A percentile compares a stretch with the other conserved stretches of the same genome.
Evolutionary conservation across 2,888 invertebrate genomes (phyloP).

Genomic region (Lasioglossum calceatum): DNA sequence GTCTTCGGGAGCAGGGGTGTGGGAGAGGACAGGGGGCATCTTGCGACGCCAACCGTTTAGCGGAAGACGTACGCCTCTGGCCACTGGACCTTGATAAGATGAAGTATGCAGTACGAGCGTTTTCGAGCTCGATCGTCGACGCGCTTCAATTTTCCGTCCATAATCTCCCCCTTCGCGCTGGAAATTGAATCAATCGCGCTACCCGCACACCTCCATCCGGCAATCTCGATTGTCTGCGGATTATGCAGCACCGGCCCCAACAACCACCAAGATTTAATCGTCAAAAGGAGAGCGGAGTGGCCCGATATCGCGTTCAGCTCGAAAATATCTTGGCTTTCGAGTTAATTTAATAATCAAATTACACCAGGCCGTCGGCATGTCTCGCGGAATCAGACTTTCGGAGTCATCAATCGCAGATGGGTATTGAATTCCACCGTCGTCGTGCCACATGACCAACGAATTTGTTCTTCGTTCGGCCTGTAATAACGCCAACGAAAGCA

Average conservation of each 20-base stretch:
- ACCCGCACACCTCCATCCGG: constrained; percentile 36
- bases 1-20: neutral
- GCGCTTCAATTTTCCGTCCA: constrained; percentile 49
- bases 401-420: neutral
- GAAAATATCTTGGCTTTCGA: neutral
- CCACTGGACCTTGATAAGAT: constrained; percentile 39
- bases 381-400: neutral
- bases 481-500: neutral
- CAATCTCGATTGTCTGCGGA: constrained; percentile 59
- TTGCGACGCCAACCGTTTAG: constrained; percentile 41
- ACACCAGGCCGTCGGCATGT: neutral
- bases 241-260: constrained; percentile 38
- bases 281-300: neutral
- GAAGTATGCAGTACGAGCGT: constrained; percentile 37
- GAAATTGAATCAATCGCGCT: constrained; percentile 60
- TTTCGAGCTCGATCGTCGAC: constrained; percentile 28
- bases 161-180: constrained; percentile 47
- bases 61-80: constrained; percentile 13
- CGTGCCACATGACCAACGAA: neutral
- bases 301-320: neutral
- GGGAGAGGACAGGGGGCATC: constrained; percentile 2
- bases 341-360: neutral
- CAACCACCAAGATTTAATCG: constrained; percentile 33
- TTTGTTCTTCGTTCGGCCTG: neutral
- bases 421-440: neutral